phyloP scores from a whole-genome alignment of 2,113 vertebrate genomes.

The Perccottus glenii region DNA sequence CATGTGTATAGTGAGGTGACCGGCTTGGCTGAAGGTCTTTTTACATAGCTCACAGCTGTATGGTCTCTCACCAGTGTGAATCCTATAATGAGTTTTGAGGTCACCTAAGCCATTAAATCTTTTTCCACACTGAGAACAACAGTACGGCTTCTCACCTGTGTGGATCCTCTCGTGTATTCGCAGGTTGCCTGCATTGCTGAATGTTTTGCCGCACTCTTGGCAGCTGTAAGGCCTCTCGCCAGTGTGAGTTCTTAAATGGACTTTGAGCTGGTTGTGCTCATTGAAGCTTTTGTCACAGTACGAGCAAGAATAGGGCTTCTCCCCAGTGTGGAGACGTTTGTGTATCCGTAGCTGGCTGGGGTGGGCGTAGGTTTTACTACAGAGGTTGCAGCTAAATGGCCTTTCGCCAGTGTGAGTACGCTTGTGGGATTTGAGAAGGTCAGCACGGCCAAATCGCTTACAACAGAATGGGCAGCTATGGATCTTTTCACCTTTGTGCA shows the following conservation, averaged over 20 bases:
- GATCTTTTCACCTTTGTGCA: slow-evolving; percentile 61
- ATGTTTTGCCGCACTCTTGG: slow-evolving; percentile 72
- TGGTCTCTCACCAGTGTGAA: slow-evolving; percentile 79
- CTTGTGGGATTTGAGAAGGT: slow-evolving; percentile 75
- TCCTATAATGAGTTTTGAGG: slow-evolving; percentile 76
- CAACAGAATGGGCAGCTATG: slow-evolving; percentile 72
- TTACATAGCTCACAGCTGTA: slow-evolving; percentile 77
- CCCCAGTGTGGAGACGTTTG: slow-evolving; percentile 76
- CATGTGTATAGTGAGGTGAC: slow-evolving; percentile 81
- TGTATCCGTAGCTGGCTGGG: slow-evolving; percentile 77
- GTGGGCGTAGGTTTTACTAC: slow-evolving; percentile 74
- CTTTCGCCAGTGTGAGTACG: slow-evolving; percentile 76
- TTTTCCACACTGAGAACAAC: slow-evolving; percentile 78
- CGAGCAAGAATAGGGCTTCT: slow-evolving; percentile 74
- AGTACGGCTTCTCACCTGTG: slow-evolving; percentile 77
- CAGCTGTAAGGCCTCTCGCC: slow-evolving; percentile 78
- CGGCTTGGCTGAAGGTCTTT: slow-evolving; percentile 79
- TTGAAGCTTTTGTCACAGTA: slow-evolving; percentile 76
- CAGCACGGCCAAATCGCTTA: slow-evolving; percentile 69
- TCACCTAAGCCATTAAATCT: slow-evolving; percentile 75
- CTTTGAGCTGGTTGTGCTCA: slow-evolving; percentile 79
- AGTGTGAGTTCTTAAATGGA: slow-evolving; percentile 77
- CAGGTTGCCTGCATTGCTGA: slow-evolving; percentile 75
- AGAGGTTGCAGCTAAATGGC: slow-evolving; percentile 72
- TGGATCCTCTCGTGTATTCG: slow-evolving; percentile 77